Conservation (phyloP, 2,888 invertebrate species). For the Dimorphilus gyrociliatus region DNA sequence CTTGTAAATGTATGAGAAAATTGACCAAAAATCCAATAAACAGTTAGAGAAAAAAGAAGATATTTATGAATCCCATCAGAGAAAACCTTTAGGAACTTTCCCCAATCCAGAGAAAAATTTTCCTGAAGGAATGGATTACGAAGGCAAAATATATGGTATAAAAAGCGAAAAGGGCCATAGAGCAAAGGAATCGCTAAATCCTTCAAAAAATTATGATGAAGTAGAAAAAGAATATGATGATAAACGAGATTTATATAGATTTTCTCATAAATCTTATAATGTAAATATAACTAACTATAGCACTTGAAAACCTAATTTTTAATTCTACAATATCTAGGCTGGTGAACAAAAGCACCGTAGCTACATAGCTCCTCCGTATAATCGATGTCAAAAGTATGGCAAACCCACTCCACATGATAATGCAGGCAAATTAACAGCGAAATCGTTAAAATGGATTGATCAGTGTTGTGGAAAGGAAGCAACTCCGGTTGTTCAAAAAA, state of each 20-base stretch:
- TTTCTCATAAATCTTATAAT: too few relatives aligned
- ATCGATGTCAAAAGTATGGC: conserved; percentile 18
- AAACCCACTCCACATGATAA: conserved; percentile 32
- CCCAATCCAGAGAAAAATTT: conserved; percentile 20
- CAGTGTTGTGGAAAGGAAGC: conserved; percentile 20
- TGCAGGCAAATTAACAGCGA: conserved; percentile 20
- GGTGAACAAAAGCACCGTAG: conserved; percentile 24
- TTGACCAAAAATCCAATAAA: too few relatives aligned
- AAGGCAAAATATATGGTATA: conserved; percentile 26
- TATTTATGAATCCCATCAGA: conserved; percentile 20
- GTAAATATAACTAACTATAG: too few relatives aligned
- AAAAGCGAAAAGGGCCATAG: conserved; percentile 26
- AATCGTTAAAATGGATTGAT: conserved; percentile 27
- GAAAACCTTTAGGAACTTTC: conserved; percentile 27
- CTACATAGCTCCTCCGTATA: conserved; percentile 20
- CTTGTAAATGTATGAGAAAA: too few relatives aligned
- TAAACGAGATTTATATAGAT: conserved; percentile 27
- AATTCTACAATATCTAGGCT: conserved; percentile 20
- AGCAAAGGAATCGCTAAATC: conserved; percentile 33
- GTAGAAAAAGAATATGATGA: conserved; percentile 20
- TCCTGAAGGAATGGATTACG: conserved; percentile 18
- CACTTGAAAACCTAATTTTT: too few relatives aligned
- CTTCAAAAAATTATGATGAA: conserved; percentile 23
- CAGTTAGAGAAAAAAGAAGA: conserved; percentile 21
- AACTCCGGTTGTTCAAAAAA: conserved; percentile 26